phyloP scores from a whole-genome alignment of 2,797 vertebrate genomes.

The Orestias chungarensis region DNA sequence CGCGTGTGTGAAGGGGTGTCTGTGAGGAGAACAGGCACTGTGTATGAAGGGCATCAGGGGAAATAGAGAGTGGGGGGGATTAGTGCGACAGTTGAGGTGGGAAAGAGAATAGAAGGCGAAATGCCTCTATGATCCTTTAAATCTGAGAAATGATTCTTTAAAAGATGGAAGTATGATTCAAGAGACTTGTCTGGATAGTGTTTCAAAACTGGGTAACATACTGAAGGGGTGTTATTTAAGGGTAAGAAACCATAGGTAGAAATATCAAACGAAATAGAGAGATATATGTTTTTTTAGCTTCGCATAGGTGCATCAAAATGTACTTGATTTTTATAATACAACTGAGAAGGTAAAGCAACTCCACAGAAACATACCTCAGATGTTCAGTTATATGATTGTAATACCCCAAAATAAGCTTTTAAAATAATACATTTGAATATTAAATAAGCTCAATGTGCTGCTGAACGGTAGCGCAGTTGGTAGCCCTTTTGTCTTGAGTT shows the following conservation, averaged over 20 bases:
- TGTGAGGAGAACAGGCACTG: conserved; percentile 40
- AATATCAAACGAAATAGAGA: no score
- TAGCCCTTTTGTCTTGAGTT: no score
- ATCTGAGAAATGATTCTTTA: conserved; percentile 32
- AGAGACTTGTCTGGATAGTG: conserved; percentile 33
- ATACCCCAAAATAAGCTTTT: not conserved
- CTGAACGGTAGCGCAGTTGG: no score
- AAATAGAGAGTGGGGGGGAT: conserved; percentile 32
- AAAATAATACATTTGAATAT: not conserved
- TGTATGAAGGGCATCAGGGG: conserved; percentile 63
- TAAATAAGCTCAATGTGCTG: not conserved
- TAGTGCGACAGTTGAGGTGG: conserved; percentile 34
- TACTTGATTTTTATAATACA: no score
- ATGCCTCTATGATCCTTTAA: conserved; percentile 40
- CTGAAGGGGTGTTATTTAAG: conserved; percentile 27
- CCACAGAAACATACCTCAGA: not conserved
- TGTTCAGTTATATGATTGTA: not conserved
- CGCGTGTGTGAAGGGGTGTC: conserved; percentile 11
- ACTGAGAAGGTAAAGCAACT: not conserved
- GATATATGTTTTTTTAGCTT: no score
- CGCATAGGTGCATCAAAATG: no score
- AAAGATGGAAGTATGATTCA: conserved; percentile 41
- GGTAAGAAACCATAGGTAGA: conserved; percentile 5
- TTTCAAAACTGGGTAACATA: conserved; percentile 29
- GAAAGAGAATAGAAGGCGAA: conserved; percentile 33